phyloP scores from a whole-genome alignment of 2,797 vertebrate species.

The Fundulus diaphanus region DNA sequence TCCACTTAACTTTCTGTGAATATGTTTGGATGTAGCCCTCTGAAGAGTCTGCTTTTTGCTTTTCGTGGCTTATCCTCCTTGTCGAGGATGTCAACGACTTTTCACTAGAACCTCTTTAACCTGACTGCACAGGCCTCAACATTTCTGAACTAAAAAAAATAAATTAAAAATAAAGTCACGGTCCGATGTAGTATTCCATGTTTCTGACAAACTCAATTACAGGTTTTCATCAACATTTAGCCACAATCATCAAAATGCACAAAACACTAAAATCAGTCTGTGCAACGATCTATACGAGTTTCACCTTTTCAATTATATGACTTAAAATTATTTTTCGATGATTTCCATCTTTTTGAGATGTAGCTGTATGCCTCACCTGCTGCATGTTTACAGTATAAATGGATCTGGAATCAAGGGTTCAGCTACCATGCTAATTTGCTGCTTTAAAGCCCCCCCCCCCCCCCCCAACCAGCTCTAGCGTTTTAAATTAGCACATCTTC shows the following conservation, averaged over 20 bases:
- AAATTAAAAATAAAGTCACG: too few species aligned
- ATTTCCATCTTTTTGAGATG: slow-evolving; percentile 32
- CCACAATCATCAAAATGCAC: background rate
- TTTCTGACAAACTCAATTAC: background rate
- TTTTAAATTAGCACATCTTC: slow-evolving; percentile 27
- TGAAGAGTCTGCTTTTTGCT: background rate
- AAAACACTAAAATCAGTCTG: background rate
- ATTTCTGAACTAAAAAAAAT: background rate
- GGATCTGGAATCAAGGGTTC: slow-evolving; percentile 50
- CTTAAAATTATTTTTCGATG: background rate
- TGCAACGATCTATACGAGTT: background rate
- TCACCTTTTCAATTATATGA: background rate
- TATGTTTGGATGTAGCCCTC: background rate
- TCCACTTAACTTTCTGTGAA: slow-evolving; percentile 7
- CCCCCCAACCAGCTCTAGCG: slow-evolving; percentile 19
- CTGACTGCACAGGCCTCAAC: background rate
- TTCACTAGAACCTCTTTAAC: background rate
- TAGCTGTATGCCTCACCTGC: slow-evolving; percentile 18
- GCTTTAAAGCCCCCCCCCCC: background rate
- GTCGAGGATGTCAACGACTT: background rate
- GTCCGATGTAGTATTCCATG: background rate
- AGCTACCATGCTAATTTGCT: slow-evolving; percentile 1
- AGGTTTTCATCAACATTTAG: background rate
- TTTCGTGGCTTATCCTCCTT: too few species aligned
- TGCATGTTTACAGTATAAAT: slow-evolving; percentile 30